Evolutionary conservation across 2,113 vertebrate species (phyloP), one percentile per base, ranked within the genome.

Genomic region (Glaucomys volans): DNA sequence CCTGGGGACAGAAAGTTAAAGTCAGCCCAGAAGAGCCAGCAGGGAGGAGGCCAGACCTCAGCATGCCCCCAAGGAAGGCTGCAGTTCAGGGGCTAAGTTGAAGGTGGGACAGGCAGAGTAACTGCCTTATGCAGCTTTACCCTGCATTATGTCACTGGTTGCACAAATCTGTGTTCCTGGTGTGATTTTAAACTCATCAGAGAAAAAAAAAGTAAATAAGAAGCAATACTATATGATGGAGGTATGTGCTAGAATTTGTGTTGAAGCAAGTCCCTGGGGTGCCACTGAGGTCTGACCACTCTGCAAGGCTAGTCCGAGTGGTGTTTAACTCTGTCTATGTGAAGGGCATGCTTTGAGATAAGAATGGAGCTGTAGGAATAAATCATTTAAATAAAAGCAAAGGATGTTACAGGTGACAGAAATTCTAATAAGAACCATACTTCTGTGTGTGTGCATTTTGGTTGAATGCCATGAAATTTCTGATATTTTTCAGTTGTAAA

Each of bases 361-460:
- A 87, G 67, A 40, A 44, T 30, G 24, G 10, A 5, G 50, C 69
- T 80, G n/a, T 9, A 57, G 47, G 81, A 93, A 84, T 75, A 67
- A 74, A 62, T 59, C 26, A 40, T 74, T 54, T 28, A 83, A 83
- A 64, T 96, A 67, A 79, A 86, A 79, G 18, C n/a, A 86, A 90
- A 50, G 8, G 59, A 88, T 95, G 44, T 84, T 57, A 30, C n/a
- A 50, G 62, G n/a, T 35, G 40, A 87, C 22, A 50, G 69, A 85
- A 88, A 64, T 13, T 11, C 64, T 79, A 26, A 28, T 14, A 40
- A 13, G n/a, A 52, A 82, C n/a, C 40, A 77, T 8, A n/a, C 74
- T 69, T 37, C 32, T 57, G 0, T 37, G 16, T 79, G 37, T 66
- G 0, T 71, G 30, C 79, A 52, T 54, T 59, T 81, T 72, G 40